Base-by-base conservation (phyloP, 2,797 vertebrate species). In the Mycteria americana region DNA sequence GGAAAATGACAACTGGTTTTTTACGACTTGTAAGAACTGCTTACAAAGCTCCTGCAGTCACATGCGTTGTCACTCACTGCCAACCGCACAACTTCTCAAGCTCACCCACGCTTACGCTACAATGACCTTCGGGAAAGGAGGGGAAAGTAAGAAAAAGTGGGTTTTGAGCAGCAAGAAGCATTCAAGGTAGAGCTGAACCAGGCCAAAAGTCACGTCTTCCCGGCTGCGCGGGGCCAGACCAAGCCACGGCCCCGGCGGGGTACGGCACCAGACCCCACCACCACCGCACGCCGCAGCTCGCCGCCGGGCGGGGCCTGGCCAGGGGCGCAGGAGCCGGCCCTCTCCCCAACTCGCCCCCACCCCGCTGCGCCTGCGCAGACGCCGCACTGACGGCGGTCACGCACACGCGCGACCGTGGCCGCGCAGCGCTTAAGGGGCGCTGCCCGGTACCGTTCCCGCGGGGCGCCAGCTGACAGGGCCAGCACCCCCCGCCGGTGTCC, bases 211-310 rank as follows among this genome's bases (percentile, higher is more conserved):
- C 50, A 15, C 15, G 2, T 2, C 37, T 2, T 8, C 25, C 39
- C 1, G 30, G 18, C 65, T 12, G 43, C 39, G 11, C 18, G 7
- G 33, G 16, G 8, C 17, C 39, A 9, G 5, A 2, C 25, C 39
- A 6, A 9, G 2, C 17, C 24, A 2, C 33, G 6, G 37, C 17
- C 4, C 7, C 12, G 11, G n/a, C 19, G 17, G 10, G 13, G 7
- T 1, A 3, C 2, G 13, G 27, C 64, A 7, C 39, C 28, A 10
- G 3, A 21, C 24, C 30, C 35, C n/a, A 0, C 3, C 16, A 2
- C 10, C 27, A 5, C 22, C 18, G 4, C 27, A 13, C 7, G 24
- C 50, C 39, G 21, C 35, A 19, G 25, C 15, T 7, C 7, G 9
- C 13, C 43, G 13, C 37, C 24, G 22, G 13, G 6, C 11, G 17